Evolutionary conservation across 2,888 invertebrate species (phyloP), one percentile per base, ranked within the genome.

Genomic region (Mythimna lalbum): DNA sequence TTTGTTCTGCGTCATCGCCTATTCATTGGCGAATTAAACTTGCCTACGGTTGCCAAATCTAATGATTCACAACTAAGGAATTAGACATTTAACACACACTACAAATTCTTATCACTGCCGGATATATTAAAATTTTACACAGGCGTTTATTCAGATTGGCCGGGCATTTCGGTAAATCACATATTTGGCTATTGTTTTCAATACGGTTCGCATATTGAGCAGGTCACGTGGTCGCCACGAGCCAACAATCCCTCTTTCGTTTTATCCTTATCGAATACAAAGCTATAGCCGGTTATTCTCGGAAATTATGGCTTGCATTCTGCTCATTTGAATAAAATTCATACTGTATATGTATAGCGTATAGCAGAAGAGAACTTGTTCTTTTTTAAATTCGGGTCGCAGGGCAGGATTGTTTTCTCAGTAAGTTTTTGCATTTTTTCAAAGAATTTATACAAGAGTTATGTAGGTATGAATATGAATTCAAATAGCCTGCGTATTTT

Each of bases 161-260:
- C n/a, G 21, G 36, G 39, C 55, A 72, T 76, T 84, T 84, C 47
- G 76, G 79, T 76, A 69, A 82, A 74, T 67, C 63, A 70, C 73
- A 72, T 71, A 61, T 82, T 83, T 53, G 76, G 72, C 78, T 74
- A 85, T 83, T 85, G 83, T 83, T 69, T 81, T 69, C 57, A 63
- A 69, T 69, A 63, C 76, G 62, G 63, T 72, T 69, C 21, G 82
- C 80, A 76, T 84, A 82, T 63, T 73, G 76, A 73, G 52, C 19
- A 53, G 57, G 69, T 49, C 83, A 76, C 73, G 85, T 85, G 67
- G 53, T 63, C 49, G 68, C 53, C 80, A 80, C 83, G 83, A 66
- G 83, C 77, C 85, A 75, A 82, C 72, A 68, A 75, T 82, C 49
- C 53, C 47, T 76, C 69, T 79, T 67, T 36, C 65, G 66, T 70